These are phyloP conservation scores for Borostomias antarcticus DNA, from an alignment of 2,797 vertebrate genomes.

Conservation along the genomic window DNA sequence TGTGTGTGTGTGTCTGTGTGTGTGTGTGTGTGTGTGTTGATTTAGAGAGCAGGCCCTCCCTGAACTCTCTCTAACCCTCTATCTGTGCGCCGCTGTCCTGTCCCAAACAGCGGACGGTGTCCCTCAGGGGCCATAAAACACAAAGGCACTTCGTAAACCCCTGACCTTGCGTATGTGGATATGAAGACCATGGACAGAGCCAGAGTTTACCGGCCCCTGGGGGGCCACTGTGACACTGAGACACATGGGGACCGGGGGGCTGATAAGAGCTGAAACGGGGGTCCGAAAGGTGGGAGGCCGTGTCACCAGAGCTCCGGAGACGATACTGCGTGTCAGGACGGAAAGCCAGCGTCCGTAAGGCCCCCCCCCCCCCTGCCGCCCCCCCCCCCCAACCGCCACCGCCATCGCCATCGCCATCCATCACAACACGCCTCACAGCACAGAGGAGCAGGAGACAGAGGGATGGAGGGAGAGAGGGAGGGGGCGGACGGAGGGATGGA, in stretches of 20 bases:
- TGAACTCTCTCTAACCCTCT: conserved; percentile 73
- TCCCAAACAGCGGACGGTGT: conserved; percentile 46
- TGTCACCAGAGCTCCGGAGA: conserved; percentile 39
- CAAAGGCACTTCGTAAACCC: conserved; percentile 71
- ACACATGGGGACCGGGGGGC: conserved; percentile 53
- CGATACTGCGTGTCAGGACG: conserved; percentile 27
- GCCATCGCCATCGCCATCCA: not conserved
- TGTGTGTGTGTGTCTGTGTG: not conserved
- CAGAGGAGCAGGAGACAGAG: not conserved
- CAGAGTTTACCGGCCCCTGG: conserved; percentile 62
- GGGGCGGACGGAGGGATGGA: conserved; percentile 36
- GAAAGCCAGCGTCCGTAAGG: conserved; percentile 31
- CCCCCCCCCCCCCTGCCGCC: conserved; percentile 20
- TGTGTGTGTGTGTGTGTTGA: conserved; percentile 42
- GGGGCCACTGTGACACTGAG: conserved; percentile 49
- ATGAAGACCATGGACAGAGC: conserved; percentile 68
- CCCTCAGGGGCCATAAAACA: conserved; percentile 70
- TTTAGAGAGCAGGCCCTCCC: conserved; percentile 61
- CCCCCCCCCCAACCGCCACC: too few relatives aligned
- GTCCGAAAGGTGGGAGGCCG: conserved; percentile 5
- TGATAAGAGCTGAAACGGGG: conserved; percentile 62
- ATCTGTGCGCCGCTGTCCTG: conserved; percentile 61
- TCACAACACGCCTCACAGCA: not conserved
- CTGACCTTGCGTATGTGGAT: conserved; percentile 67
- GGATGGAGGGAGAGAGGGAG: not conserved